Base-by-base conservation (phyloP, 2,113 vertebrate species). In the Nansenia antarctica region DNA sequence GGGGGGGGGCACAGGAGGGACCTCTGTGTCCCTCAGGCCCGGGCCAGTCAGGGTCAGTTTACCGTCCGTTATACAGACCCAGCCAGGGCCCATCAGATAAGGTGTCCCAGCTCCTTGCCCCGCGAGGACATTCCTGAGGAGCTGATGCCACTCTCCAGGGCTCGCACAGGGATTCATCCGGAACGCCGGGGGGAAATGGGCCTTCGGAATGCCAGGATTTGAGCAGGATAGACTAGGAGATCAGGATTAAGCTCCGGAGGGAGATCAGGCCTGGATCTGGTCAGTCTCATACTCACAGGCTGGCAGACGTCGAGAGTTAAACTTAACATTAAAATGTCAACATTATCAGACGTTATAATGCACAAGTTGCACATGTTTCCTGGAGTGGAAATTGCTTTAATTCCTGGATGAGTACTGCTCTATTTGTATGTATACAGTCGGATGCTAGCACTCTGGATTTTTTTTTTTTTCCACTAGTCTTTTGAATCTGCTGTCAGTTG, bases 21-120 rank as follows among this genome's bases (percentile, higher is more conserved):
- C 34, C 27, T 82, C n/a, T n/a, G n/a, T n/a, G n/a, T n/a, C n/a
- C n/a, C n/a, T n/a, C n/a, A n/a, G n/a, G n/a, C n/a, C n/a, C n/a
- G n/a, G n/a, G n/a, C n/a, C n/a, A n/a, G n/a, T n/a, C n/a, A n/a
- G n/a, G n/a, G n/a, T n/a, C n/a, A n/a, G n/a, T n/a, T n/a, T n/a
- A n/a, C n/a, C n/a, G n/a, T n/a, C n/a, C n/a, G n/a, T n/a, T n/a
- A 42, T 7, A 18, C 18, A 34, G 58, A 74, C 61, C 37, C 67
- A 32, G 2, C 37, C 67, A 32, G 2, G 35, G 77, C 75, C 82
- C 73, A 87, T 89, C 88, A 88, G 88, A 90, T 90, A 87, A 80
- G 72, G 67, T 62, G 78, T 78, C 53, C 61, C 49, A 71, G 59
- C 60, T 22, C 24, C 31, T 54, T 22, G n/a, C 31, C 18, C 22